Conservation (phyloP, 2,888 invertebrate genomes). For the Steinernema hermaphroditum region DNA sequence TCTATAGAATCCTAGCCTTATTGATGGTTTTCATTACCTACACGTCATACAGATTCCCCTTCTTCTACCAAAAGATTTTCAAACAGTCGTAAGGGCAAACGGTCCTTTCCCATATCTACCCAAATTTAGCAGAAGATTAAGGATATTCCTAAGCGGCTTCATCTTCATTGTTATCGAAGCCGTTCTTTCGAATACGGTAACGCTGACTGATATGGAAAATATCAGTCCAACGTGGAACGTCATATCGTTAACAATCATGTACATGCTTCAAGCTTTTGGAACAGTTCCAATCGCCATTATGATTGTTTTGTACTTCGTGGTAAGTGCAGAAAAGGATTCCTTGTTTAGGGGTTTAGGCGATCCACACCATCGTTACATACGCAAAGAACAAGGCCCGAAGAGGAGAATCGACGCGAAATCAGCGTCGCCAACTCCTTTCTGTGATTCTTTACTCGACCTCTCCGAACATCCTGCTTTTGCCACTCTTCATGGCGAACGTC, state of each 20-base stretch:
- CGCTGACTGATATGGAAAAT: not conserved
- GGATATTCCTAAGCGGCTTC: not conserved
- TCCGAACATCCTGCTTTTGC: conserved; percentile 4
- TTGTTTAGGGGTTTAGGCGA: not conserved
- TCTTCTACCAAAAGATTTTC: not conserved
- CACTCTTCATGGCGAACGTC: not conserved
- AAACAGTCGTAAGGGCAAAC: not conserved
- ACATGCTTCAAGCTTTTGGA: not conserved
- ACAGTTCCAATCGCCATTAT: not conserved
- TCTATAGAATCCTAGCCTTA: not conserved
- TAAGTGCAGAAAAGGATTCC: not conserved
- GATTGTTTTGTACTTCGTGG: not conserved
- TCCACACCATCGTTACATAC: no score
- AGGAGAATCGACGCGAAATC: not conserved
- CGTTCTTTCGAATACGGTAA: not conserved
- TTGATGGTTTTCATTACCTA: not conserved
- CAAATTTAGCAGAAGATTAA: not conserved
- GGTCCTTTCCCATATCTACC: not conserved
- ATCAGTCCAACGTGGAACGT: not conserved
- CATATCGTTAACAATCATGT: not conserved
- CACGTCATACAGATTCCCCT: not conserved
- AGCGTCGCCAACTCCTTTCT: not conserved
- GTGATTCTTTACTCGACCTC: not conserved
- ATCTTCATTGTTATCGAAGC: not conserved
- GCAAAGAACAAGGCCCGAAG: not conserved